Conservation (phyloP, 2,888 invertebrate species). For the Rugalucina vietnamica region DNA sequence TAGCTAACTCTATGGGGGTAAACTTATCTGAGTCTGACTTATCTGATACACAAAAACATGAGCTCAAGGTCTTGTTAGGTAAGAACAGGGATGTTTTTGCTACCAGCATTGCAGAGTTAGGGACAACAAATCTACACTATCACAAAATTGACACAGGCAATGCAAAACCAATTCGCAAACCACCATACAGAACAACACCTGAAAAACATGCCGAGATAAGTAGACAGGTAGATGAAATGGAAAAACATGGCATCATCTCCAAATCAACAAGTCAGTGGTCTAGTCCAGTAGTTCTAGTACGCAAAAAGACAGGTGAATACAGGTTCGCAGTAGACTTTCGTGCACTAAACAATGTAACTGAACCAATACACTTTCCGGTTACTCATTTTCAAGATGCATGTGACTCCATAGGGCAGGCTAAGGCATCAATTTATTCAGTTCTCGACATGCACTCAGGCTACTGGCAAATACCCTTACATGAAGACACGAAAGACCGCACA, state of each 20-base stretch:
- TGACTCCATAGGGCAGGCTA: conserved; percentile 45
- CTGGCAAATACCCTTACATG: conserved; percentile 56
- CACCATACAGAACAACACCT: conserved; percentile 39
- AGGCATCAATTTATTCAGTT: conserved; percentile 34
- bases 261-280: conserved; percentile 53
- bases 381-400: conserved; percentile 49
- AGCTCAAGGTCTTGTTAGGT: conserved; percentile 34
- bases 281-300: conserved; percentile 54
- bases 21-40: conserved; percentile 30
- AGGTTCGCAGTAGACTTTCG: conserved; percentile 62
- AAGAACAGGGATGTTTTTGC: conserved; percentile 58
- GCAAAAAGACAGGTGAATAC: conserved; percentile 47
- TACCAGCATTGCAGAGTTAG: conserved; percentile 46
- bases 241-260: conserved; percentile 53
- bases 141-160: conserved; percentile 58
- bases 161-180: conserved; percentile 40
- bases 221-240: conserved; percentile 52
- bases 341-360: conserved; percentile 46
- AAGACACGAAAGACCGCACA: conserved; percentile 44
- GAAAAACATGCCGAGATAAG: conserved; percentile 38
- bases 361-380: conserved; percentile 50
- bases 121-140: conserved; percentile 42
- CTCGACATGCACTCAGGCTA: conserved; percentile 57
- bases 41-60: conserved; percentile 26
- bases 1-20: conserved; percentile 32